A percentile compares a stretch with the other conserved stretches of the same genome.
These are phyloP conservation scores for Scolopax bukidnonensis DNA, from an alignment of 2,797 vertebrate species.

Conservation along the genomic window DNA sequence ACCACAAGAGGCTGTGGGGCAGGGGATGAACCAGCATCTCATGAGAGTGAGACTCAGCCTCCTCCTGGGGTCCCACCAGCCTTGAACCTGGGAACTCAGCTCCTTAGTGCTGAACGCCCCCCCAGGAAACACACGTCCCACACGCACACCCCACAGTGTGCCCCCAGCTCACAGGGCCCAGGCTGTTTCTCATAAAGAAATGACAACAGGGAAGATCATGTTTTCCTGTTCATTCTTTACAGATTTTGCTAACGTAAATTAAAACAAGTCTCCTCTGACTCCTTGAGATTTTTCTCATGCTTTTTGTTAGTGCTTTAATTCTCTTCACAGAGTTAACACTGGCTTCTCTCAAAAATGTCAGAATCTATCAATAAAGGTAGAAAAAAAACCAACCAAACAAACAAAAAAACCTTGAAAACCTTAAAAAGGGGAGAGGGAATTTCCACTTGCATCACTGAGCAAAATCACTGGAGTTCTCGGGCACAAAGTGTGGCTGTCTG, in stretches of 20 bases:
- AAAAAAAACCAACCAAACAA: background rate
- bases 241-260: background rate
- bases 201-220: background rate
- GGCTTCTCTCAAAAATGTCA: background rate
- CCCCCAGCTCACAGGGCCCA: rapidly evolving
- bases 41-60: background rate
- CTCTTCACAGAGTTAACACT: background rate
- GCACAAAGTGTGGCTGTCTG: background rate
- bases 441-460: background rate
- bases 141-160: rapidly evolving
- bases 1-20: background rate
- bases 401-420: background rate
- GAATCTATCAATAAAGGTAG: background rate
- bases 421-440: background rate
- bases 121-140: background rate
- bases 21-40: background rate
- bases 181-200: background rate
- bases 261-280: background rate
- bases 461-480: background rate
- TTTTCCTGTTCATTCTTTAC: background rate
- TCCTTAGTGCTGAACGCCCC: background rate
- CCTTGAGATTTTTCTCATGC: background rate
- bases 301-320: background rate
- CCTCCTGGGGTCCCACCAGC: background rate
- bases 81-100: background rate